Evolutionary conservation across 2,888 invertebrate species (phyloP).

Genomic region (Coremacera marginata): DNA sequence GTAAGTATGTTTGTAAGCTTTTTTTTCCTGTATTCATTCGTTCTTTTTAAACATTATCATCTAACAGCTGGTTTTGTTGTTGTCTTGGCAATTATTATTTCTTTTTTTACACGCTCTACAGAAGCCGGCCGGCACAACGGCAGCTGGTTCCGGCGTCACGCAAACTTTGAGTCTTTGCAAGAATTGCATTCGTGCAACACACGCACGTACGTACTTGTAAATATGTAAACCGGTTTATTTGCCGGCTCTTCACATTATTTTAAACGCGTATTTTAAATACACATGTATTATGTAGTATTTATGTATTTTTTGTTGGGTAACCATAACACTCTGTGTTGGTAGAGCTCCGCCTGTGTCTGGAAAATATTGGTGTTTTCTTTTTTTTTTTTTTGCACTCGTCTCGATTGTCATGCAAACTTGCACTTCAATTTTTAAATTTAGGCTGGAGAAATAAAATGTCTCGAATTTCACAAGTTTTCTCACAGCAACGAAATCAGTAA

Average conservation of each 20-base stretch:
- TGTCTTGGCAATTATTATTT: conserved; percentile 21
- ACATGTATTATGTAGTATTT: conserved; percentile 20
- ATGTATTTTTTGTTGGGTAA: background rate
- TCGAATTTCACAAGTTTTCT: no score
- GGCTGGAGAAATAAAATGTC: no score
- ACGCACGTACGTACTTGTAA: conserved; percentile 32
- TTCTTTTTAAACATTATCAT: conserved; percentile 12
- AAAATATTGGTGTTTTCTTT: background rate
- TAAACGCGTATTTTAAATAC: background rate
- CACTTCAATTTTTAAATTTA: background rate
- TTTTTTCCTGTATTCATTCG: background rate
- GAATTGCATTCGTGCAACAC: conserved; percentile 37
- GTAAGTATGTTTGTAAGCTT: background rate
- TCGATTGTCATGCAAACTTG: background rate
- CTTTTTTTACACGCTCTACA: conserved; percentile 23
- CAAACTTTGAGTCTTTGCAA: background rate
- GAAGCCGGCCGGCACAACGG: conserved; percentile 46
- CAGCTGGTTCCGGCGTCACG: conserved; percentile 27
- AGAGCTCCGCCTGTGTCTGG: background rate
- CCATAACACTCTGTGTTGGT: background rate
- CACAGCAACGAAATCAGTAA: background rate
- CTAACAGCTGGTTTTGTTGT: conserved; percentile 33
- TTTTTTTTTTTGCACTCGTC: background rate
- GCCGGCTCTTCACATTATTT: background rate
- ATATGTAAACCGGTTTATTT: background rate